These are phyloP conservation scores for Oxytorus armatus DNA, from an alignment of 2,888 invertebrate genomes.

Conservation along the genomic window DNA sequence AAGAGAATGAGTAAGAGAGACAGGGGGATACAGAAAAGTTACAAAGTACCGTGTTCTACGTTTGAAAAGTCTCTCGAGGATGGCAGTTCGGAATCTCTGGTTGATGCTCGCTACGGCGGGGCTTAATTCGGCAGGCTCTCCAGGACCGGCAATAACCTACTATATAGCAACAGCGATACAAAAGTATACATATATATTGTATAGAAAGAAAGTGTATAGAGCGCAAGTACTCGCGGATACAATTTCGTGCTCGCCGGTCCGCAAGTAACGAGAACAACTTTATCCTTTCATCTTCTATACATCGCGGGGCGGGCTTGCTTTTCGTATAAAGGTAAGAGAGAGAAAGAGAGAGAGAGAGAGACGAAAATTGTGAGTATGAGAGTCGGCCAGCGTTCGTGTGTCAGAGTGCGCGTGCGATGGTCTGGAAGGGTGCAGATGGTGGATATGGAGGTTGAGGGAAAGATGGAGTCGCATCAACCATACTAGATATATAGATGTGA, in stretches of 20 bases:
- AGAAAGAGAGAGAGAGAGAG: neutral
- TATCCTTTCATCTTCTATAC: constrained; percentile 67
- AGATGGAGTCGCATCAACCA: constrained; percentile 16
- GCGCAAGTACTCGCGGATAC: constrained; percentile 48
- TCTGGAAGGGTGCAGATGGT: constrained; percentile 4
- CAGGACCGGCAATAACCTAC: constrained; percentile 33
- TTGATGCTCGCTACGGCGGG: constrained; percentile 14
- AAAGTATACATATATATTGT: constrained; percentile 1
- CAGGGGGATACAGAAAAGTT: constrained; percentile 42
- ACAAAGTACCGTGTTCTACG: constrained; percentile 51
- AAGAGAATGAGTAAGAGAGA: neutral
- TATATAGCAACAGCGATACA: constrained; percentile 18
- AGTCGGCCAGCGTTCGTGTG: neutral
- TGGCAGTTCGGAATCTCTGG: constrained; percentile 33
- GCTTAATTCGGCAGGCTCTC: constrained; percentile 55
- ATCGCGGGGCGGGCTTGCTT: constrained; percentile 43
- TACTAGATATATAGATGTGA: constrained; percentile 5
- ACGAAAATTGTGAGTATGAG: constrained; percentile 4
- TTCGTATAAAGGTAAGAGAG: constrained; percentile 47
- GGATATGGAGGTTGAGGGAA: constrained; percentile 29
- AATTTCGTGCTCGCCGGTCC: constrained; percentile 64
- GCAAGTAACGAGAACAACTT: constrained; percentile 68
- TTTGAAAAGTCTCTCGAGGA: constrained; percentile 44
- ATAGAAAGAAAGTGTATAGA: constrained; percentile 17
- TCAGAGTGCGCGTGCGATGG: constrained; percentile 9